Base-by-base conservation (phyloP, 2,113 vertebrate genomes). In the Phalacrocorax aristotelis region DNA sequence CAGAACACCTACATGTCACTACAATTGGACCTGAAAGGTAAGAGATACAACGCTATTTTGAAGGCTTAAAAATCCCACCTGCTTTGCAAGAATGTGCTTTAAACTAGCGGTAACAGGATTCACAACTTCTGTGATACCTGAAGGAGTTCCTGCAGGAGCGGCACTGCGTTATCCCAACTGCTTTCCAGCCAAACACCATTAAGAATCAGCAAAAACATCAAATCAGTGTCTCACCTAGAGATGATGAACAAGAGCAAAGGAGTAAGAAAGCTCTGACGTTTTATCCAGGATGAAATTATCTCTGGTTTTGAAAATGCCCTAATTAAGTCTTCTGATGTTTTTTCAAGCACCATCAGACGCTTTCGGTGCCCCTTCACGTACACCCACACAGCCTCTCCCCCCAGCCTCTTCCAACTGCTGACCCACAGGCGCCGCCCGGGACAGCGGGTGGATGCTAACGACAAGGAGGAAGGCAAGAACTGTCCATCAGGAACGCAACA, bases 341-440 rank as follows among this genome's bases (percentile, higher is more conserved):
- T 44, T 36, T 19, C 32, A 57, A 36, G 62, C 42, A 42, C 5
- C 30, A 15, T 5, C 5, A 22, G 4, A 2, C 16, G 3, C 34
- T 32, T 11, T 17, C 0, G 3, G 22, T 17, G 32, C n/a, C 42
- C 22, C n/a, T 25, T 18, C 4, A 5, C 0, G 2, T 13, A 32
- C 29, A 18, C 14, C 14, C 42, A 14, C 34, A 3, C 11, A 3
- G 17, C 54, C 22, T 30, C 25, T 27, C 10, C 13, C 49, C 13
- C 13, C 9, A 44, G 1, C 9, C 11, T 23, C 48, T 40, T 40
- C 27, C 17, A 3, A 4, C 20, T 11, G 2, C 5, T 10, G 15
- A 25, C 20, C 49, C n/a, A 2, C 22, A 10, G n/a, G 30, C 7
- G 1, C 25, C 12, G 27, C 42, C 22, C 38, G 48, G 55, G 30